Base-by-base conservation (phyloP, 1,140 invertebrate species). In the Halyomorpha halys region DNA sequence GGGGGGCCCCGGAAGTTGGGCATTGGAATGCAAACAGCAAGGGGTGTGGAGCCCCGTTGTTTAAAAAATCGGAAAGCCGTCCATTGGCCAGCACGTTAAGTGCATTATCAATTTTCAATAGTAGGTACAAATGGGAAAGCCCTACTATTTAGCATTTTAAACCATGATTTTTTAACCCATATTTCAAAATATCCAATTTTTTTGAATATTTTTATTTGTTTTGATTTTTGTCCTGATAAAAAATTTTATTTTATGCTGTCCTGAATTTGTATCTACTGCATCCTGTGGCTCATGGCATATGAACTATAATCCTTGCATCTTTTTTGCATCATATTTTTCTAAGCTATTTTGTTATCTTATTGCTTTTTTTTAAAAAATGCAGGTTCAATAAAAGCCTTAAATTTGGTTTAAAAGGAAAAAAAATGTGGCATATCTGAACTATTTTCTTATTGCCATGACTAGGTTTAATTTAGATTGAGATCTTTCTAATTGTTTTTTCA, bases 41-140 rank as follows among this genome's bases (percentile, higher is more conserved):
- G 53, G 23, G 53, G 23, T 8, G 23, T 25, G 47, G 47, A 49
- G 19, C 23, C 19, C 23, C 23, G 53, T 56, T 39, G 34, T 39
- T 25, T 56, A 56, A 56, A 56, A 56, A 56, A 56, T 56, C 18
- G 53, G 15, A 56, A 56, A 56, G 14, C 53, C 53, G 53, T 56
- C 53, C 53, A 56, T 23, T 56, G 53, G 53, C 53, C 53, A 27
- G 15, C 53, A 16, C 53, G 53, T 21, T 56, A 56, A 23, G 23
- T 56, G 19, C 9, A 8, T 56, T 27, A 56, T 16, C 18, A 56
- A 23, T 56, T 56, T 21, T 56, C 14, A 21, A 56, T 56, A 56
- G 53, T 56, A 56, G 18, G 53, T 56, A 56, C 53, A 18, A 49
- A 19, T 49, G 47, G 6, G 34, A 39, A 39, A 39, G 34, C 6